Evolutionary conservation across 2,113 vertebrate genomes (phyloP), one percentile per base, ranked within the genome.

Genomic region (Pelecanus crispus): DNA sequence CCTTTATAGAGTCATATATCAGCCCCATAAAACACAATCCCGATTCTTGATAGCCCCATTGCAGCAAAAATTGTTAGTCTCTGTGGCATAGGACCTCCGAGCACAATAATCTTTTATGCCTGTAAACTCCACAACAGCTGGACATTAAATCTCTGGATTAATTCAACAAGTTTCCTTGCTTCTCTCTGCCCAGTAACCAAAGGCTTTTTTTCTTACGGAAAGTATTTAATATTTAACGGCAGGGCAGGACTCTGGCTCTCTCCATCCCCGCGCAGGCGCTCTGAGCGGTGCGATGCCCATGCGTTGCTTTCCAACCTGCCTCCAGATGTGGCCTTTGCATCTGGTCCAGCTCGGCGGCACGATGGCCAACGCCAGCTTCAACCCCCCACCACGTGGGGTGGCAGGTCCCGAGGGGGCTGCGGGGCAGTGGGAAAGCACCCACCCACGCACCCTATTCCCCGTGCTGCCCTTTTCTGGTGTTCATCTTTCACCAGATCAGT

Each of bases 1-100:
- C 32, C 84, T 94, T 92, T 94, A 91, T 50, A 42, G 91, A 66
- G 83, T 32, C 42, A 1, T 94, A 79, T 34, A 91, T 95, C 96
- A 90, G 62, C n/a, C 77, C 73, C 61, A 81, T 92, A 94, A 95
- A 97, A 78, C 78, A 92, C 91, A 72, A 73, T 49, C 91, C 88
- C 78, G 28, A 34, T 10, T 25, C 94, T 62, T 82, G 91, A 95
- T 79, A 28, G 80, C 62, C 92, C 83, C 77, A 0, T n/a, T 45
- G 94, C 92, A 82, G 84, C 92, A 92, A 24, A 38, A 94, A 80
- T 80, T 87, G 93, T 92, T 47, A 56, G 70, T 88, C 86, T 88
- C 94, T 8, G 81, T 73, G 81, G 91, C 92, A 62, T 7, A 65
- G 66, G 83, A 68, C 81, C 92, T 87, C 78, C 1, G 2, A 96